These are phyloP conservation scores for Resseliella maxima DNA, from an alignment of 2,888 invertebrate species.

Conservation along the genomic window DNA sequence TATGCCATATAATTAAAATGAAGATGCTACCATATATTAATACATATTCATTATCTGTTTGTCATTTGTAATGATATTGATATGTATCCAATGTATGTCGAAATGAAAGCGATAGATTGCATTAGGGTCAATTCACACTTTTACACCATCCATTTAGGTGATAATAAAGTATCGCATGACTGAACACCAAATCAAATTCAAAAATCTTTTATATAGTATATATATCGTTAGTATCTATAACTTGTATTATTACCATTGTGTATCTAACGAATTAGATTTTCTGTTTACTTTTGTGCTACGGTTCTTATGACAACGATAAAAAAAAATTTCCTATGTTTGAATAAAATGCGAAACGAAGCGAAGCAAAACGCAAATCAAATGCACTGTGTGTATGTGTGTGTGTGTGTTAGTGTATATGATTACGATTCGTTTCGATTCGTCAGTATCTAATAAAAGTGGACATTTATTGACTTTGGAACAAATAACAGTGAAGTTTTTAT, in stretches of 20 bases:
- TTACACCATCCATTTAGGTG: constrained; percentile 11
- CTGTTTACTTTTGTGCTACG: constrained; percentile 38
- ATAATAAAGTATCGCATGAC: constrained; percentile 43
- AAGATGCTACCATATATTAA: not conserved
- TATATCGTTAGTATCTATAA: not conserved
- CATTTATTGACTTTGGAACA: constrained; percentile 56
- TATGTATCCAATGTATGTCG: not conserved
- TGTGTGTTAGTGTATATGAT: not conserved
- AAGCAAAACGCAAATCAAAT: constrained; percentile 8
- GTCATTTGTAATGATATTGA: not conserved
- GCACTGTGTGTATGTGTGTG: not conserved
- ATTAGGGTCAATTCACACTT: constrained; percentile 45
- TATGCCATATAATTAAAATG: constrained; percentile 35
- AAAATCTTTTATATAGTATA: no score
- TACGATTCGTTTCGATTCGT: constrained; percentile 9
- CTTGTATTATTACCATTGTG: not conserved
- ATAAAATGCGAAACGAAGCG: not conserved
- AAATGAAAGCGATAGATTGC: constrained; percentile 26
- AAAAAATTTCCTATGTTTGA: constrained; percentile 37
- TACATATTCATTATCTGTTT: constrained; percentile 37
- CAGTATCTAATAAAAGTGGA: constrained; percentile 56
- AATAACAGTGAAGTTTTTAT: constrained; percentile 41
- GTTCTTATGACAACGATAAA: not conserved
- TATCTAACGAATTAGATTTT: not conserved
- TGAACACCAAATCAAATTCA: constrained; percentile 40